Base-by-base conservation (phyloP, 2,113 vertebrate genomes). In the Pelobates fuscus region DNA sequence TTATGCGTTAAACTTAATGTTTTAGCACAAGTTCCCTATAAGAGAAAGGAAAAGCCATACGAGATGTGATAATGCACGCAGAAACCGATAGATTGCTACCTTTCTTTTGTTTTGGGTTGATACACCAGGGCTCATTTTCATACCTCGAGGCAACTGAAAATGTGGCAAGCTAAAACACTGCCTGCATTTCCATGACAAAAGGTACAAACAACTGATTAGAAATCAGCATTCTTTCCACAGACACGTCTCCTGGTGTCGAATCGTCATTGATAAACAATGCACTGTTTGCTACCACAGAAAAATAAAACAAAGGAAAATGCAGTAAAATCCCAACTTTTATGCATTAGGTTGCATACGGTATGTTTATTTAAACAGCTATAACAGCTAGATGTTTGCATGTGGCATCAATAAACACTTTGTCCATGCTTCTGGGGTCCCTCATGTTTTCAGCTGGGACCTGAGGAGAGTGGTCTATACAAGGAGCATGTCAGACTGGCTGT, bases 131-230 rank as follows among this genome's bases (percentile, higher is more conserved):
- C 25, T 32, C 58, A 44, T 44, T 21, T 37, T 54, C 55, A 11
- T 75, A 57, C 62, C 63, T 44, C 11, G 11, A 59, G 30, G 49
- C 70, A 18, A 24, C 24, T 54, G 60, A 73, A 73, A 64, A 27
- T 43, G 24, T 18, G 8, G 15, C 20, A 23, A 29, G 71, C 57
- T 30, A 60, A 52, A 60, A 46, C 41, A 37, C 32, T 18, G 12
- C 49, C 23, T 26, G 17, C 23, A 43, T 62, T 18, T 72, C 59
- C 46, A 64, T 72, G 70, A 72, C 70, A 72, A 30, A 62, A 15
- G 41, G 17, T 30, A 23, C 1, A 27, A 44, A 62, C 18, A 29
- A 25, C 15, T 61, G 25, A 61, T 29, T 49, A 49, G 44, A 17
- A 49, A 49, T 49, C 17, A 5, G 15, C 44, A 49, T 49, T 49